Base-by-base conservation (phyloP, 2,888 invertebrate genomes). In the Anagyrus pseudococci region DNA sequence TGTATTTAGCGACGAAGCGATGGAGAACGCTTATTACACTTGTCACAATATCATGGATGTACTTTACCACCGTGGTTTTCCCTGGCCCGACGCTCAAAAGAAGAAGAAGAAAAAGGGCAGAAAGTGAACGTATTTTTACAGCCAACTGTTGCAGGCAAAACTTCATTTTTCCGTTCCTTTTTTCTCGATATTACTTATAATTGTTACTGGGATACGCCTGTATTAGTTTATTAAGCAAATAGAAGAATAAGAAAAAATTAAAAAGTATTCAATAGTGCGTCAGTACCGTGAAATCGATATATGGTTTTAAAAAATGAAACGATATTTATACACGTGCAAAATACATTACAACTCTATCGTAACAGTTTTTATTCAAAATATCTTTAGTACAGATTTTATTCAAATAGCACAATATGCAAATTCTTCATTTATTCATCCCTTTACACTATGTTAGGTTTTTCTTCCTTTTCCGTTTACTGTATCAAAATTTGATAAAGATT, bases 21-120 rank as follows among this genome's bases (percentile, higher is more conserved):
- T 96, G 93, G 91, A 94, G 69, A 96, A 96, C 75, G 94, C 96
- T 0, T 96, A 96, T 78, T 93, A 93, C 75, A 93, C 92, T 1
- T 96, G 96, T 71, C 96, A 96, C 76, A 95, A 94, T 77, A 91
- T 95, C 1, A 94, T 94, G 81, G 95, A 96, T 75, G 85, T 96
- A 10, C 82, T 96, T 15, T 89, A 88, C 72, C 90, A 90, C 41
- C 85, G 96, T 68, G 96, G 96, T 0, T 96, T 96, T 79, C 90
- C 91, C 29, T 95, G 95, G 88, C 92, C 93, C 0, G 93, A 93
- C 68, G 91, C 88, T 6, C 90, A 90, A 71, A 93, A 93, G 82
- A 94, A 93, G 80, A 94, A 94, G 81, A 93, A 92, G 79, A 37
- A 37, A 37, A 92, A 92, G 74, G 90, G 90, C 53, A 91, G 86